Evolutionary conservation across 2,888 invertebrate species (phyloP).

Genomic region (Harmothoe impar): DNA sequence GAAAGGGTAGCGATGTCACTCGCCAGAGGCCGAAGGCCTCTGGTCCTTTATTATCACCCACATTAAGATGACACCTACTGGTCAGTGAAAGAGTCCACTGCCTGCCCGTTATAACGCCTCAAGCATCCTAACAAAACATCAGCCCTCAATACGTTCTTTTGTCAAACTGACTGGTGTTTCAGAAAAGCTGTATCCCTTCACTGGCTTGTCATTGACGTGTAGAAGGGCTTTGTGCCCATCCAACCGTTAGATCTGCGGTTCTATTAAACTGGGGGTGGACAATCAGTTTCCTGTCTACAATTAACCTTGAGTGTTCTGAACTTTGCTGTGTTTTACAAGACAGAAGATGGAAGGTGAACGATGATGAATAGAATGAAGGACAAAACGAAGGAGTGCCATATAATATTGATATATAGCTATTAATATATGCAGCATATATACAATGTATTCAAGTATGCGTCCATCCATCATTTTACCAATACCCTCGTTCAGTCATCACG

Average conservation of each 20-base stretch:
- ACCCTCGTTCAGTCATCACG: no score
- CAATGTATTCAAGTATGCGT: no score
- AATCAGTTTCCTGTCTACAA: background rate
- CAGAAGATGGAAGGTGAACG: no score
- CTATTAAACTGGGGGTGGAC: background rate
- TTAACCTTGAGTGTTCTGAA: no score
- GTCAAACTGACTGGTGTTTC: background rate
- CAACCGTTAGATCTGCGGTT: background rate
- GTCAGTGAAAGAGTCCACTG: background rate
- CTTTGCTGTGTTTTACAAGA: no score
- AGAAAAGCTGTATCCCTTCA: background rate
- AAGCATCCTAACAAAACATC: slow-evolving; percentile 29
- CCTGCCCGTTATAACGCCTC: slow-evolving; percentile 22
- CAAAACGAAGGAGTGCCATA: no score
- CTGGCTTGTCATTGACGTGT: background rate
- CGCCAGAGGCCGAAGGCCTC: no score
- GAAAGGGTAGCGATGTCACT: no score
- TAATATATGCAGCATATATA: no score
- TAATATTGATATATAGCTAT: no score
- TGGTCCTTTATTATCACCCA: background rate
- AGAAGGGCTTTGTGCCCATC: background rate
- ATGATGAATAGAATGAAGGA: no score
- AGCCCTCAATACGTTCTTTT: background rate
- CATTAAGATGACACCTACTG: background rate
- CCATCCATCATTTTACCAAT: no score